A percentile compares a stretch with the other conserved stretches of the same genome.
Conservation (phyloP, 2,797 vertebrate species). For the Saguinus oedipus region DNA sequence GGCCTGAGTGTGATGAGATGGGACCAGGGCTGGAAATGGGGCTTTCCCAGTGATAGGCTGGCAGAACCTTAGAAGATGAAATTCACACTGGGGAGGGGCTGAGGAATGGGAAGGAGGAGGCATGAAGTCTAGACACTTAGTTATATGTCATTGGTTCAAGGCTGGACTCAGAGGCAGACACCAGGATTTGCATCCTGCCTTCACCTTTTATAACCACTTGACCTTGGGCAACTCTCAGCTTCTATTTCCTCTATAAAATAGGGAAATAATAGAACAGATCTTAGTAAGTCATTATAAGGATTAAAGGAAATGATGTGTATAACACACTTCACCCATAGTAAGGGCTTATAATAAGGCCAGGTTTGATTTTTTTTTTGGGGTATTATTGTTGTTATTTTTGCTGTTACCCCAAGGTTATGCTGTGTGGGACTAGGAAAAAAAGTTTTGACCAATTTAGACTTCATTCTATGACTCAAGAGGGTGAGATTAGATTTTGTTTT, state of each 20-base stretch:
- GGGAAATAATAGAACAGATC: background rate
- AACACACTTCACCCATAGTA: too few species aligned
- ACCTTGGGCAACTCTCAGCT: background rate
- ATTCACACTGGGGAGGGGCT: too few species aligned
- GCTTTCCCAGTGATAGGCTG: background rate
- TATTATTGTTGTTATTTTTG: background rate
- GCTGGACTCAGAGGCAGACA: background rate
- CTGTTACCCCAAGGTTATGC: background rate
- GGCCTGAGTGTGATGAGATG: background rate
- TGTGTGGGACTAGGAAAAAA: background rate
- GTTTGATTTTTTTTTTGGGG: background rate
- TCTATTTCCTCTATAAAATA: background rate
- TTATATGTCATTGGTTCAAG: background rate
- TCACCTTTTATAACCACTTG: background rate
- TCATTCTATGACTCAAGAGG: background rate
- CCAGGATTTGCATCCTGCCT: background rate
- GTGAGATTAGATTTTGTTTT: background rate
- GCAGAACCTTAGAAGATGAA: too few species aligned
- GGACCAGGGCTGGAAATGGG: background rate
- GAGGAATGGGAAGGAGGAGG: background rate
- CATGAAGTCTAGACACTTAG: background rate
- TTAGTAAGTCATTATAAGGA: background rate
- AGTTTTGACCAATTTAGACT: background rate
- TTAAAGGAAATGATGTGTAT: background rate
- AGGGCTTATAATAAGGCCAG: background rate